Evolutionary conservation across 2,113 vertebrate species (phyloP).

Genomic region (Ascaphus truei): DNA sequence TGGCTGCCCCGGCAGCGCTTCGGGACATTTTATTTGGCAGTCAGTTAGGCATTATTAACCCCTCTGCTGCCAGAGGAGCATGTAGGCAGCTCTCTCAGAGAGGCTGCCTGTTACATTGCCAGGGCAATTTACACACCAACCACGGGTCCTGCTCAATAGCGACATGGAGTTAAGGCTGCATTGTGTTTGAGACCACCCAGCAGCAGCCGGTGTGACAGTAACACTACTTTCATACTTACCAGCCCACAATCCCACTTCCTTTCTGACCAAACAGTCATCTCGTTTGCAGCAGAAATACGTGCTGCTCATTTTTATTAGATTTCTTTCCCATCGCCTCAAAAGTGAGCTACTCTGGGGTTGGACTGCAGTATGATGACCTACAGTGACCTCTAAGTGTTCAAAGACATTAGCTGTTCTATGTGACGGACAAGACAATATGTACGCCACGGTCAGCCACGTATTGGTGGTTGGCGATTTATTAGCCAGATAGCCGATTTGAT

Average conservation of each 20-base stretch:
- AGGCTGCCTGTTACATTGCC: neutral
- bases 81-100: neutral
- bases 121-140: neutral
- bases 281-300: no score
- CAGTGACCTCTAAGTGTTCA: no score
- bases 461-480: no score
- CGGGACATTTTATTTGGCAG: neutral
- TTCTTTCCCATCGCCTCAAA: no score
- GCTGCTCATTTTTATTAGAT: no score
- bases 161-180: neutral
- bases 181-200: neutral
- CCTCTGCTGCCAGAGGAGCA: neutral
- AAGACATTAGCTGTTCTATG: no score
- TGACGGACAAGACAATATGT: no score
- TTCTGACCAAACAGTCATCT: no score
- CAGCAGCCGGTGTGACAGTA: neutral
- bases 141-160: neutral
- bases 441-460: no score
- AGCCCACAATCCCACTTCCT: neutral
- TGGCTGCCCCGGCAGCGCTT: neutral
- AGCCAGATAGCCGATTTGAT: no score
- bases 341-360: no score
- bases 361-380: no score
- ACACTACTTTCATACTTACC: neutral
- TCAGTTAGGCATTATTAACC: neutral